These are phyloP conservation scores for Rynchops niger DNA, from an alignment of 2,113 vertebrate genomes.

Conservation along the genomic window DNA sequence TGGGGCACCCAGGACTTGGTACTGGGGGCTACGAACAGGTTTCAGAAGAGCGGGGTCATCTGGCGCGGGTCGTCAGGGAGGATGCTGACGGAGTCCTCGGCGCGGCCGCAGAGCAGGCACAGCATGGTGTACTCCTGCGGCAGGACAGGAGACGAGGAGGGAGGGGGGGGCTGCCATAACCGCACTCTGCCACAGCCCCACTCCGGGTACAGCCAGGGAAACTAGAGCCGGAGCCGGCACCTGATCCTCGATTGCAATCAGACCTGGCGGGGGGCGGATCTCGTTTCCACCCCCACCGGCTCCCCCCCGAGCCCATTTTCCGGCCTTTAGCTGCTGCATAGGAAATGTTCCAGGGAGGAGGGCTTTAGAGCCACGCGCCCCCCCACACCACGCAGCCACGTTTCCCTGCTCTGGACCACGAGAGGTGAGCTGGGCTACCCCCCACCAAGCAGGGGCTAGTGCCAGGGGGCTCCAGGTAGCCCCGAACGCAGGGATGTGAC, in stretches of 20 bases:
- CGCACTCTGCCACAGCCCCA: fast-evolving
- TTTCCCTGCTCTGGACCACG: background rate
- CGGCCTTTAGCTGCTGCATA: background rate
- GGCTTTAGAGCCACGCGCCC: background rate
- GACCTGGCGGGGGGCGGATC: background rate
- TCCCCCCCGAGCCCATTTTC: background rate
- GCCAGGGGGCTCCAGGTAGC: background rate
- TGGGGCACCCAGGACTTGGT: background rate
- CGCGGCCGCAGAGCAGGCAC: conserved; percentile 94
- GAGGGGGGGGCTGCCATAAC: background rate
- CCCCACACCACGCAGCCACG: too few relatives aligned
- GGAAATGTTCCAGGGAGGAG: background rate
- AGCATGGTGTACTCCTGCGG: conserved; percentile 96
- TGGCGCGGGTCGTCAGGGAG: conserved; percentile 94
- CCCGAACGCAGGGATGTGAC: fast-evolving
- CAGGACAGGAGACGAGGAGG: background rate
- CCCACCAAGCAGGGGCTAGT: background rate
- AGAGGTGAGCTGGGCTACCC: background rate
- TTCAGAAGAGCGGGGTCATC: conserved; percentile 88
- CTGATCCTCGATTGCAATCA: background rate
- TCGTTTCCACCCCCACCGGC: fast-evolving
- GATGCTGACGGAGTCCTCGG: conserved; percentile 92
- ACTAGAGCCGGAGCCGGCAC: background rate
- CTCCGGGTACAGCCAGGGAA: background rate
- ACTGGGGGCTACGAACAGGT: fast-evolving